Conservation (phyloP, 2,888 invertebrate genomes). For the Vanessa cardui region DNA sequence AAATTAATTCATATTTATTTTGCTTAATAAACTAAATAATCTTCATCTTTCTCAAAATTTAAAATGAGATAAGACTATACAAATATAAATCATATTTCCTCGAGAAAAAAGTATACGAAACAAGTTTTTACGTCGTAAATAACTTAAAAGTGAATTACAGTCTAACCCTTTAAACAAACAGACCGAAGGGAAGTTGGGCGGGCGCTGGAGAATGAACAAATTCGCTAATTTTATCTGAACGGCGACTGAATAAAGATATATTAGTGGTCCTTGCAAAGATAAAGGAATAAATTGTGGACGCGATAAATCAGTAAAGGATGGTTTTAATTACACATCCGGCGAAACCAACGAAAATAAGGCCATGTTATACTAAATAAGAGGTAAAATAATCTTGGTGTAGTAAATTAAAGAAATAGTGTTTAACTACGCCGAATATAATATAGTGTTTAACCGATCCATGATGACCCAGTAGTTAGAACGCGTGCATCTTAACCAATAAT, state of each 20-base stretch:
- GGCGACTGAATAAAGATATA: slow-evolving; percentile 78
- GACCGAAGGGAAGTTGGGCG: slow-evolving; percentile 54
- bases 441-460: too few relatives aligned
- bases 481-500: too few relatives aligned
- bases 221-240: slow-evolving; percentile 77
- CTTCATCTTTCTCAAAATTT: too few relatives aligned
- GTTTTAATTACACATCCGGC: slow-evolving; percentile 77
- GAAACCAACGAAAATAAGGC: slow-evolving; percentile 52
- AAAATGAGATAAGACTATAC: too few relatives aligned
- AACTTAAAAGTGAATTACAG: slow-evolving; percentile 57
- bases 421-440: too few relatives aligned
- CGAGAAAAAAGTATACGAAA: neutral
- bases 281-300: slow-evolving; percentile 80
- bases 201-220: slow-evolving; percentile 54
- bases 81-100: too few relatives aligned
- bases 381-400: too few relatives aligned
- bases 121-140: slow-evolving; percentile 51
- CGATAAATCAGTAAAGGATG: slow-evolving; percentile 81
- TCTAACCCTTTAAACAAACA: slow-evolving; percentile 65
- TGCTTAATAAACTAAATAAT: too few relatives aligned
- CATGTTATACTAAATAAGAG: slow-evolving; percentile 40
- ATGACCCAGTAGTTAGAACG: too few relatives aligned
- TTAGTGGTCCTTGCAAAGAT: slow-evolving; percentile 78
- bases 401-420: too few relatives aligned
- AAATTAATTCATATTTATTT: neutral